Base-by-base conservation (phyloP, 2,797 vertebrate genomes). In the Characodon lateralis region DNA sequence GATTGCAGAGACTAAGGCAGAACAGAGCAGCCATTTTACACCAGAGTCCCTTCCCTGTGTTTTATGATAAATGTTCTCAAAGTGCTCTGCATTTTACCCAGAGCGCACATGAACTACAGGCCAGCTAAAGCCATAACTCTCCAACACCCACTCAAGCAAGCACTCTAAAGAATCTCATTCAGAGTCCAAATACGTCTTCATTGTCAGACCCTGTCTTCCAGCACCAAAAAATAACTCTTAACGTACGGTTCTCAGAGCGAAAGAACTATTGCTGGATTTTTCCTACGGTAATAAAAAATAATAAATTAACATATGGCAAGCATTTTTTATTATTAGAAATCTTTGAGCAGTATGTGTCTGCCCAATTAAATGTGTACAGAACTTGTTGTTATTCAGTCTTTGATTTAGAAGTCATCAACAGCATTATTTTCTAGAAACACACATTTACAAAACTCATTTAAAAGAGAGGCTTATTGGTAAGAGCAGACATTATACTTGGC, bases 41-140 rank as follows among this genome's bases (percentile, higher is more conserved):
- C 92, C 87, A 75, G 51, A 43, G 88, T 91, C 90, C 87, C 87
- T 91, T 91, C 89, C 77, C 83, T 88, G 85, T 93, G 91, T 94
- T 95, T 95, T 93, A 94, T 95, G 94, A 95, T 94, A 93, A 95
- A 95, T 93, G 92, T 92, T 91, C 91, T 93, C 89, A 93, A 95
- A 95, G 92, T 94, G 92, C 92, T 93, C 89, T 91, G 89, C 91
- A 92, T 93, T 93, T 93, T 93, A 94, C 92, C 91, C 93, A 91
- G 92, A 93, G 92, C 93, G 91, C 92, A 92, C 94, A 95, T 94
- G 94, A 95, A 94, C 89, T 88, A 94, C 81, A 68, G 82, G 83
- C 88, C 87, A 87, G 89, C 92, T 91, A 79, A 91, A 91, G 91
- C 89, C 89, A 93, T 94, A 94, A 94, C 88, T 94, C 93, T 91